Base-by-base conservation (phyloP, 2,797 vertebrate genomes). In the Oreonectes daqikongensis region DNA sequence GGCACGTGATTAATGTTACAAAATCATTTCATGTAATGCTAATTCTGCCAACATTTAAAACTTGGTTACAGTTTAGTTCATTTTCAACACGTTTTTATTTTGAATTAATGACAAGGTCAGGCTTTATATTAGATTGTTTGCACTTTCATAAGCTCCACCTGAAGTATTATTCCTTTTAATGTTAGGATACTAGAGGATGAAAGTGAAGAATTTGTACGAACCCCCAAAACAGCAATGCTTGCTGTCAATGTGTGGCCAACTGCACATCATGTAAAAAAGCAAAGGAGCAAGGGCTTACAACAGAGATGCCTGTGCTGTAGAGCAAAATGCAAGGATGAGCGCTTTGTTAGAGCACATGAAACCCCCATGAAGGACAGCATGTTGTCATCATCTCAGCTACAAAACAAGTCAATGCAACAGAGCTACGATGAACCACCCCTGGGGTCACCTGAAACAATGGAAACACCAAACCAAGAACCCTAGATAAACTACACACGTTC, bases 171-270 rank as follows among this genome's bases (percentile, higher is more conserved):
- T 50, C 6, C 20, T 50, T 4, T 8, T 17, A 2, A 12, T 46
- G 44, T 65, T 63, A 84, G 83, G 61, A 59, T 71, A 28, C 17
- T 60, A 11, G 83, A 84, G 32, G 82, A 84, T 24, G 82, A 80
- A 4, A 11, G 15, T 24, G 75, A 82, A 8, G 75, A 81, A 30
- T 40, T 12, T 1, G 18, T 38, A 32, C 30, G 52, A 15, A 69
- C 14, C 18, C 24, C 67, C 5, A 63, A 46, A 14, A 18, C 22
- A 17, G 22, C 68, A 15, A 50, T 42, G 55, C 38, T 80, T 22
- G 69, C 69, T 30, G 59, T 81, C 53, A 79, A 42, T 0, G 81
- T 84, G 18, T 84, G 81, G 81, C 81, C 79, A 1, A 77, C 79
- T 5, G 59, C 75, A 46, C 35, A 22, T 8, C 64, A 42, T 28